phyloP scores from a whole-genome alignment of 2,113 vertebrate genomes.

The Sporophila hypoxantha region DNA sequence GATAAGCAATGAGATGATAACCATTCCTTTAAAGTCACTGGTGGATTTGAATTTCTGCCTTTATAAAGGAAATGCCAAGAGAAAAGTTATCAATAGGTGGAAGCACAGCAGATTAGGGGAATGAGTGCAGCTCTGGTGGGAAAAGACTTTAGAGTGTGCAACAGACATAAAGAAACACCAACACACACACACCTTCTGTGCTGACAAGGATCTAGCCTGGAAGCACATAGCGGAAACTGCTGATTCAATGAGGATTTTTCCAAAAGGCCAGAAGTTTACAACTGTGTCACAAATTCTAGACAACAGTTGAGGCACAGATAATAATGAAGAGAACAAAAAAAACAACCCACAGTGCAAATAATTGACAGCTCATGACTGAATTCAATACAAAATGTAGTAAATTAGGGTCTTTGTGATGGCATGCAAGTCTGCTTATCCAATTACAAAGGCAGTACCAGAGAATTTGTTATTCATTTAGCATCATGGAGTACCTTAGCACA shows the following conservation, averaged over 20 bases:
- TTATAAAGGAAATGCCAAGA: neutral
- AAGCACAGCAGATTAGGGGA: neutral
- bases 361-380: neutral
- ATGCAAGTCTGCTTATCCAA: neutral
- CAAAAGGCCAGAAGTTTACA: neutral
- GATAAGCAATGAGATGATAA: neutral
- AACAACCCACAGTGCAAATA: neutral
- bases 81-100: neutral
- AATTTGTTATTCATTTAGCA: neutral
- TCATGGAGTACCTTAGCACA: neutral
- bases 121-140: neutral
- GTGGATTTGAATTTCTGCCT: neutral
- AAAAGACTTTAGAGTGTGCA: neutral
- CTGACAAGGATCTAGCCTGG: neutral
- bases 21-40: neutral
- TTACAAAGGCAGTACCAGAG: neutral
- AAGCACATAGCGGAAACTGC: neutral
- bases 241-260: neutral
- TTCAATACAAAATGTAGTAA: neutral
- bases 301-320: neutral
- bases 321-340: neutral
- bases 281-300: neutral
- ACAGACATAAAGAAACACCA: neutral
- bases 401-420: neutral
- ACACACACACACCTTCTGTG: rapidly evolving